Base-by-base conservation (phyloP, 2,113 vertebrate species). In the Acrocephalus kingi region DNA sequence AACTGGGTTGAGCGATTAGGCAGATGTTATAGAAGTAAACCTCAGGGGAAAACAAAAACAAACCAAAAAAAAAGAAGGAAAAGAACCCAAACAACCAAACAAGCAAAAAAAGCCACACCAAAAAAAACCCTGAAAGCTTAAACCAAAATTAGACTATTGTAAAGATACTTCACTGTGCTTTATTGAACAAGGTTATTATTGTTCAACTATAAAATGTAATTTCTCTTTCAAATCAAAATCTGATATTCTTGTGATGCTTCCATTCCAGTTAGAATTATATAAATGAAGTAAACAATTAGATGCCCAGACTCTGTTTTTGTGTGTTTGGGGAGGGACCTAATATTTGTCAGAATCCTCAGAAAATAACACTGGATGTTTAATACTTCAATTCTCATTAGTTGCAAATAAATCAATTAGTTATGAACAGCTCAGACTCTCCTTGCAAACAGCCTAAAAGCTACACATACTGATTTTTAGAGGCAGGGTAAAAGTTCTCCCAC, bases 401-500 rank as follows among this genome's bases (percentile, higher is more conserved):
- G 19, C 67, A 91, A 83, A 73, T 51, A 76, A 77, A 77, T 80
- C 37, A 88, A 55, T 58, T 66, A 35, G 28, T 63, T 84, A 51
- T 1, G 0, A 74, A 63, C 8, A 43, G 46, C 68, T 80, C 63
- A 77, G 85, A 37, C n/a, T 77, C n/a, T 83, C 91, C 46, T 74
- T 64, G 69, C 78, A 92, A 93, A 78, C 45, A 78, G 43, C 39
- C 18, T 75, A 71, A 73, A 81, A 91, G 46, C 82, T 75, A 51
- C 56, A 86, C 41, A 25, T n/a, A n/a, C 35, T 17, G 68, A 55
- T 80, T 95, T 97, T 90, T 72, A 90, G 30, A 94, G 37, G 37
- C 69, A 89, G 90, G 85, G 74, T 91, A 95, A 91, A 97, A 95
- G 91, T 94, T 94, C 73, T 96, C 15, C 64, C 24, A 67, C 77